phyloP scores from a whole-genome alignment of 2,888 invertebrate species.

The Pheosia tremula region DNA sequence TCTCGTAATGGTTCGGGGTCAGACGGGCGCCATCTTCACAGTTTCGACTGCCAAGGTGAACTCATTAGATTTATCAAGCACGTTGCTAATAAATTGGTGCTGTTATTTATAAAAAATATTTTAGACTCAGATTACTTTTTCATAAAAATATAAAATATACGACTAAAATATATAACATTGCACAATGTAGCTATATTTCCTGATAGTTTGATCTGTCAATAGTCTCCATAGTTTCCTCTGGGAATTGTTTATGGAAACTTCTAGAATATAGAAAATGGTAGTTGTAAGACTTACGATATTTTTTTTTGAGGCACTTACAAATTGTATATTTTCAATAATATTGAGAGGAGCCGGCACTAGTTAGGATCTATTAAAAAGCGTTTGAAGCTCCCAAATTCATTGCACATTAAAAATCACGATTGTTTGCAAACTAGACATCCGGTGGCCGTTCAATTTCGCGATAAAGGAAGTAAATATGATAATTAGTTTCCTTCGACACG shows the following conservation, averaged over 20 bases:
- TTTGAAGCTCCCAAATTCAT: background rate
- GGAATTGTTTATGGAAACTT: no score
- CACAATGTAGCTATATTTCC: no score
- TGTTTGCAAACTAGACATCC: background rate
- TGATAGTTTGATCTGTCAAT: no score
- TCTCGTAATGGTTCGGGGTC: slow-evolving; percentile 36
- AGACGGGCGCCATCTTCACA: slow-evolving; percentile 21
- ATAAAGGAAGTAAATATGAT: slow-evolving; percentile 1
- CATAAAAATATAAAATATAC: no score
- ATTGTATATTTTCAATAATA: no score
- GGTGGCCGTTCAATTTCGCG: background rate
- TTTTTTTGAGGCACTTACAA: no score
- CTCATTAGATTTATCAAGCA: slow-evolving; percentile 24
- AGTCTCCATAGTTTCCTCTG: no score
- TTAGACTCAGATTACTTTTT: background rate
- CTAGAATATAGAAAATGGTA: no score
- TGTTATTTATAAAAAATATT: background rate
- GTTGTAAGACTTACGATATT: no score
- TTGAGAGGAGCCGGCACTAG: no score
- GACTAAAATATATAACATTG: no score
- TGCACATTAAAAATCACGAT: background rate
- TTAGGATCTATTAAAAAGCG: no score
- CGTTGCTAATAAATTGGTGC: background rate
- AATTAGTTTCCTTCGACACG: background rate
- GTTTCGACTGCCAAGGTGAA: slow-evolving; percentile 33